phyloP scores from a whole-genome alignment of 1,140 invertebrate species.

The Acromyrmex echinatior region DNA sequence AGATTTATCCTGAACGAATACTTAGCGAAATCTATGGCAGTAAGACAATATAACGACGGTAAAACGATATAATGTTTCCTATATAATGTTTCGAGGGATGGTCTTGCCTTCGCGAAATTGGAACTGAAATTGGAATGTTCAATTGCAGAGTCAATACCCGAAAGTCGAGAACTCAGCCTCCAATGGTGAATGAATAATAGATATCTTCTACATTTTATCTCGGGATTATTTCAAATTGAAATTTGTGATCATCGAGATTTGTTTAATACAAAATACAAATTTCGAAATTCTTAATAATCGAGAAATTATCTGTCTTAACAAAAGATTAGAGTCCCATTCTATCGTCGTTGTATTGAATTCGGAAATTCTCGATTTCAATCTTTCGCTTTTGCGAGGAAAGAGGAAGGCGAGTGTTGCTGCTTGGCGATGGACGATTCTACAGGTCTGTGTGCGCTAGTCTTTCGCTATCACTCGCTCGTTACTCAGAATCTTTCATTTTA shows the following conservation, averaged over 20 bases:
- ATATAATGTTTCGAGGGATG: background rate
- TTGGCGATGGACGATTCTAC: conserved; percentile 14
- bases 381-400: background rate
- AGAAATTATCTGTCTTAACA: background rate
- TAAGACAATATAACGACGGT: conserved; percentile 8
- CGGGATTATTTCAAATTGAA: background rate
- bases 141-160: conserved; percentile 4
- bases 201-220: background rate
- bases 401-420: conserved; percentile 2
- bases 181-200: background rate
- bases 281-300: background rate
- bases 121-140: background rate
- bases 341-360: conserved; percentile 38
- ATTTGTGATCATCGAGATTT: background rate
- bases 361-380: conserved; percentile 40
- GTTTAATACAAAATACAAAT: conserved; percentile 7
- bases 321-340: background rate
- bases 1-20: background rate
- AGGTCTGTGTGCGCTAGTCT: background rate
- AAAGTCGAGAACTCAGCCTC: background rate
- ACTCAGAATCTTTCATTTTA: conserved; percentile 63
- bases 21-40: background rate
- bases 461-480: conserved; percentile 58
- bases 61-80: background rate
- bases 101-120: background rate